Base-by-base conservation (phyloP, 2,797 vertebrate genomes). In the Rhyacichthys aspro region DNA sequence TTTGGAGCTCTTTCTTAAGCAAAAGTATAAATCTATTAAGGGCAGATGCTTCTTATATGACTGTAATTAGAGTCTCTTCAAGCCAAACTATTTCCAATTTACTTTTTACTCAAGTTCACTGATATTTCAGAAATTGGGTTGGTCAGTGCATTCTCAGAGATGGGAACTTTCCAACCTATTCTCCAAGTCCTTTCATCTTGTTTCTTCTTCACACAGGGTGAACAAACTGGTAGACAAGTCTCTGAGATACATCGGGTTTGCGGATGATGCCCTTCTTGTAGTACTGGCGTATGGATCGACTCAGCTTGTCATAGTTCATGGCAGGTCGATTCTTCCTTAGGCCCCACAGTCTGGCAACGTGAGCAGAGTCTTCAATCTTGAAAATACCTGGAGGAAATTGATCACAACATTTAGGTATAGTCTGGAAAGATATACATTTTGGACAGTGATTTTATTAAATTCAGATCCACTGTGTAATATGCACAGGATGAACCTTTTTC, bases 261-360 rank as follows among this genome's bases (percentile, higher is more conserved):
- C 97, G 94, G 75, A 99, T 99, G 88, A 99, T 99, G 19, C 97
- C 97, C 76, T 99, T 99, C 90, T 98, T 99, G 89, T 99, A 99
- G 92, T 99, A 99, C 86, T 99, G 98, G 42, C 98, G 95, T 86
- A 99, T 99, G 82, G 98, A 99, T 72, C 98, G 98, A 87, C 98
- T 99, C 84, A 99, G 93, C 77, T 99, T 99, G 93, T 99, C 98
- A 18, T 99, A 99, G 92, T 99, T 99, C 97, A 99, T 99, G 55
- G 98, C 97, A 0, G 98, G 98, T 0, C 98, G 94, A 74, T 99
- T 99, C 92, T 99, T 99, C 12, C 97, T 84, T 80, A 98, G 93
- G 38, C 98, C 98, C 98, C 97, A 99, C 14, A 99, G 92, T 8
- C 95, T 90, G 0, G 98, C 97, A 14, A 99, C 97, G 10, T 98